Conservation (phyloP, 1,140 invertebrate genomes). For the Chelonus insularis region DNA sequence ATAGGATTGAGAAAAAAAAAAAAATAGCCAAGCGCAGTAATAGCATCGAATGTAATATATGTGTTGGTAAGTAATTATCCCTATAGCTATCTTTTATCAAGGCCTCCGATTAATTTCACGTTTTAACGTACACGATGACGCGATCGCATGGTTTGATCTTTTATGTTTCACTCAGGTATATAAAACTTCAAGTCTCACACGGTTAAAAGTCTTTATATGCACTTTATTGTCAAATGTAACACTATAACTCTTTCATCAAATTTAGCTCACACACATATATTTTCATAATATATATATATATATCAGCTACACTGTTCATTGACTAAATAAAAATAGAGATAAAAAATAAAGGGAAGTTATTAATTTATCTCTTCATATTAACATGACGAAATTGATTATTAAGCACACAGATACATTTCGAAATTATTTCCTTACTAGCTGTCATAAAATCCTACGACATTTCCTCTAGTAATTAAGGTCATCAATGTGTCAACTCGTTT, state of each 20-base stretch:
- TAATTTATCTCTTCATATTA: constrained; percentile 4
- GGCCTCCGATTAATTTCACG: constrained; percentile 46
- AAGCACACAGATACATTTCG: background rate
- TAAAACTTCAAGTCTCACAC: background rate
- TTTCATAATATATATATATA: too few species aligned
- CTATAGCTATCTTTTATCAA: constrained; percentile 40
- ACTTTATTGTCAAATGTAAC: too few species aligned
- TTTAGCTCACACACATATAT: too few species aligned
- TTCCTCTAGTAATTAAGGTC: constrained; percentile 7
- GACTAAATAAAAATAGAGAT: too few species aligned
- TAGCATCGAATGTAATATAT: constrained; percentile 2
- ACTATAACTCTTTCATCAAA: too few species aligned
- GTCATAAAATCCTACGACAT: constrained; percentile 4
- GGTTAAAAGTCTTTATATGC: too few species aligned
- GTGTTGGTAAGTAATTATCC: constrained; percentile 41
- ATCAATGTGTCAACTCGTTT: background rate
- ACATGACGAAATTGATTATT: background rate
- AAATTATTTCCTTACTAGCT: constrained; percentile 23
- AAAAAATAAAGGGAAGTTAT: too few species aligned
- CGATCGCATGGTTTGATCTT: constrained; percentile 15
- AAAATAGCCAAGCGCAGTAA: constrained; percentile 16
- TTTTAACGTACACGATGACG: constrained; percentile 34
- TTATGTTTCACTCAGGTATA: constrained; percentile 17
- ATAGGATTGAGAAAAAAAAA: constrained; percentile 13
- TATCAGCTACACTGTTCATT: too few species aligned